Evolutionary conservation across 1,140 invertebrate species (phyloP).

Genomic region (Sinonovacula constricta): DNA sequence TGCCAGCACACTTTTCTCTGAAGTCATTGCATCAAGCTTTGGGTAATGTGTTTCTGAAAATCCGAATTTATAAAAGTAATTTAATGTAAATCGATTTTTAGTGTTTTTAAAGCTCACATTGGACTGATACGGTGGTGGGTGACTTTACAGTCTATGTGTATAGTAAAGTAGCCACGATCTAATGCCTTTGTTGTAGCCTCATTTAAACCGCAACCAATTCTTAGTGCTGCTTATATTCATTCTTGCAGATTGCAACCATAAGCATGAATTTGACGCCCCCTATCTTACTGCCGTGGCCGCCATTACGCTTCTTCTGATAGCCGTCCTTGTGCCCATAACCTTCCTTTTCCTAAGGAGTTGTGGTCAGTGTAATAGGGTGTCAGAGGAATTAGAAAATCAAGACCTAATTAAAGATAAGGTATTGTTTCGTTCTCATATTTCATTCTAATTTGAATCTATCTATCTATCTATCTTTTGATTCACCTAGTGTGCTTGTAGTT

Average conservation of each 20-base stretch:
- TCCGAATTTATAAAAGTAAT: background rate
- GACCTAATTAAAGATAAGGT: no score
- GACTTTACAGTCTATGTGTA: background rate
- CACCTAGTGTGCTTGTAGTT: no score
- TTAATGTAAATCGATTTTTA: background rate
- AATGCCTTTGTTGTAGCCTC: background rate
- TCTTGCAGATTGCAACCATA: background rate
- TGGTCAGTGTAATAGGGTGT: constrained; percentile 29
- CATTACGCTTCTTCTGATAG: constrained; percentile 9
- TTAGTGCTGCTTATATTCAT: background rate
- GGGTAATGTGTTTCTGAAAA: no score
- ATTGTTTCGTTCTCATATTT: no score
- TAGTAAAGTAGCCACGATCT: background rate
- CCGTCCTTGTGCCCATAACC: constrained; percentile 31
- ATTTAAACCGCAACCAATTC: background rate
- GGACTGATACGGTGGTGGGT: background rate
- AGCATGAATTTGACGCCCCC: background rate
- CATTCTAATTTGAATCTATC: no score
- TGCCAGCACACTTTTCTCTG: no score
- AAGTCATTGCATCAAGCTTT: no score
- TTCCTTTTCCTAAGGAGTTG: constrained; percentile 38
- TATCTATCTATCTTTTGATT: no score
- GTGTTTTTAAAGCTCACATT: background rate
- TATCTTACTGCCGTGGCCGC: constrained; percentile 28
- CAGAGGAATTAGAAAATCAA: no score